A percentile compares a stretch with the other conserved stretches of the same genome.
phyloP scores from a whole-genome alignment of 2,113 vertebrate species.

The Saccopteryx bilineata region DNA sequence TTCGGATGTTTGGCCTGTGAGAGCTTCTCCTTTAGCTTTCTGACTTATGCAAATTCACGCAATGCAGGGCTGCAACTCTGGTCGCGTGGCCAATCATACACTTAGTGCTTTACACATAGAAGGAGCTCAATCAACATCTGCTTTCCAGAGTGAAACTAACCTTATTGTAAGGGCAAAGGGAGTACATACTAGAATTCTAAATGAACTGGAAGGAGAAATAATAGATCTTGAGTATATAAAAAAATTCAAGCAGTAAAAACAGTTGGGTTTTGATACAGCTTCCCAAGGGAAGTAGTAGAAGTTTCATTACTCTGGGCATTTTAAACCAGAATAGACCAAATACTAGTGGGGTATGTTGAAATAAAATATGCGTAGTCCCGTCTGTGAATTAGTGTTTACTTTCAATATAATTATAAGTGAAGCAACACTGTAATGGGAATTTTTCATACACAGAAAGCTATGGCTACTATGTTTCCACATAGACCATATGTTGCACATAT shows the following conservation, averaged over 20 bases:
- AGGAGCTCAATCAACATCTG: conserved; percentile 7
- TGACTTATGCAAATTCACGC: conserved; percentile 11
- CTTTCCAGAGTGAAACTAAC: conserved; percentile 34
- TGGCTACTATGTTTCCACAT: conserved; percentile 85
- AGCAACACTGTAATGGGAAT: conserved; percentile 85
- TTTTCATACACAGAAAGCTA: conserved; percentile 84
- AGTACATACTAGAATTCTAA: conserved; percentile 37
- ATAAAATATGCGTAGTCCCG: conserved; percentile 82
- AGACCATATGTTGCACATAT: conserved; percentile 85
- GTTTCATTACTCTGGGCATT: conserved; percentile 78
- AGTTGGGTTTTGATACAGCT: conserved; percentile 72
- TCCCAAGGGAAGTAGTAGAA: conserved; percentile 70
- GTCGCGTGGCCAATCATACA: background rate
- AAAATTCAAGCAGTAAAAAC: conserved; percentile 55
- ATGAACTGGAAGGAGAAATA: conserved; percentile 44
- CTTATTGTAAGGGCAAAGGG: conserved; percentile 50
- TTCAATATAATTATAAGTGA: conserved; percentile 85
- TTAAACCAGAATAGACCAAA: conserved; percentile 81
- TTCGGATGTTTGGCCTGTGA: conserved; percentile 25
- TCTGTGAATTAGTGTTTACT: conserved; percentile 86
- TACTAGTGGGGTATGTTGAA: conserved; percentile 80
- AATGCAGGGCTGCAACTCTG: background rate
- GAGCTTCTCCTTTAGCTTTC: conserved; percentile 32
- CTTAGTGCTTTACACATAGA: conserved; percentile 11
- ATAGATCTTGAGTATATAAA: conserved; percentile 61